Evolutionary conservation across 1,140 invertebrate genomes (phyloP), one percentile per base, ranked within the genome.

Genomic region (Calephelis virginiensis): DNA sequence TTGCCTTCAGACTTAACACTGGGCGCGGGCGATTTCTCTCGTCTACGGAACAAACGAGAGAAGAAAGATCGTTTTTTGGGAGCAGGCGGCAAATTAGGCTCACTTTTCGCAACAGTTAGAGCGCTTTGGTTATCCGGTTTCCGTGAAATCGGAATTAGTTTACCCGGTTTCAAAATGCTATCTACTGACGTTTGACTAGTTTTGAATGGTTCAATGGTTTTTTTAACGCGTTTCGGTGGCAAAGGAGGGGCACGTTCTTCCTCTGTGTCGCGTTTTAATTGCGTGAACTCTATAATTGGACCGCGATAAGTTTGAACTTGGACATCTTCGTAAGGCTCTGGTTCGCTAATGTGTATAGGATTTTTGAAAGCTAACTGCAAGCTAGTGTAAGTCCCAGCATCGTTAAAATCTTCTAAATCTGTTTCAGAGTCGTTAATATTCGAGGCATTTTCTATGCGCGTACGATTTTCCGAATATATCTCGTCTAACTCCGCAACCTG

Each of bases 321-420:
- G 43, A 94, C 93, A 68, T 94, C 93, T 46, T 92, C 92, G 66
- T 92, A 89, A 0, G 81, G 86, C 5, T 85, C 80, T 8, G 85
- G 85, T 79, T 93, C 91, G 62, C 91, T 75, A 38, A 96, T 93
- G 8, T 93, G 77, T 0, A 96, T 81, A 0, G 96, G 96, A 90
- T 97, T 97, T 88, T 95, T 96, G 92, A 97, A 97, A 0, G 96
- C 96, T 78, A 97, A 92, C 80, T 97, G 96, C 53, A 97, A 85
- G 78, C 96, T 97, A 0, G 95, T 95, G 70, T 97, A 97, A 0
- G 95, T 96, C 62, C 94, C 94, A 63, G 94, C 93, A 75, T 96
- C 96, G 73, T 94, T 94, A 69, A 96, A 94, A 40, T 94, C 94
- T 46, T 95, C 94, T 46, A 71, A 61, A 48, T 88, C 83, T 0